Evolutionary conservation across 2,113 vertebrate species (phyloP), one percentile per base, ranked within the genome.

Genomic region (Apodemus sylvaticus): DNA sequence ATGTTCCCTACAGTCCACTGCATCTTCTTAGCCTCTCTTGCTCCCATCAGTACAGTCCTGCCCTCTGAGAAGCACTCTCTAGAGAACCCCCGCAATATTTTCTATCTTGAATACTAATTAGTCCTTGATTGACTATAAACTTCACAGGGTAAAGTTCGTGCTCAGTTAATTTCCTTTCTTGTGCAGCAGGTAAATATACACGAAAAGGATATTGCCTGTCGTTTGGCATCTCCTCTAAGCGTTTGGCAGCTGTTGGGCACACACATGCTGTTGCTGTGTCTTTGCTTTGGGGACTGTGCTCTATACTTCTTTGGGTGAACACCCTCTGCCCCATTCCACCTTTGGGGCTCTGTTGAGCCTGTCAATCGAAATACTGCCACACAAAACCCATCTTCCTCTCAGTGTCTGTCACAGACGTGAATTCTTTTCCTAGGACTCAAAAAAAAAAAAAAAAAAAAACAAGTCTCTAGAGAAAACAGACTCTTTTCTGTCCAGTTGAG

Each of bases 61-160:
- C 53, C 60, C 22, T 62, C 60, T 20, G 20, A 36, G 19, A 42
- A 68, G 55, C 89, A 81, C 48, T 81, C 81, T 58, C 51, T 16
- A 71, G 45, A 64, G 70, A 36, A 48, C 53, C n/a, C 48, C 36
- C n/a, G 9, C 42, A 53, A 24, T 53, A 95, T 81, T 73, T 13
- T 42, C 92, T 86, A 66, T 73, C 81, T 42, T 34, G 90, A 97
- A 76, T 64, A 83, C 8, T 45, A 81, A 96, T 62, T 48, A 64
- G 79, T 53, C 8, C 45, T 74, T 70, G 14, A 17, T 36, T 20
- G 74, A 55, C 70, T 77, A 34, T 71, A 62, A 70, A 55, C 19
- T 64, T 71, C 79, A 70, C 20, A 82, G 51, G 42, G 51, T 55
- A 77, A 90, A 53, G 64, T 31, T 70, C 58, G 62, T 5, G 24